Evolutionary conservation across 2,797 vertebrate species (phyloP), one percentile per base, ranked within the genome.

Genomic region (Tokudaia tokunoshimensis): DNA sequence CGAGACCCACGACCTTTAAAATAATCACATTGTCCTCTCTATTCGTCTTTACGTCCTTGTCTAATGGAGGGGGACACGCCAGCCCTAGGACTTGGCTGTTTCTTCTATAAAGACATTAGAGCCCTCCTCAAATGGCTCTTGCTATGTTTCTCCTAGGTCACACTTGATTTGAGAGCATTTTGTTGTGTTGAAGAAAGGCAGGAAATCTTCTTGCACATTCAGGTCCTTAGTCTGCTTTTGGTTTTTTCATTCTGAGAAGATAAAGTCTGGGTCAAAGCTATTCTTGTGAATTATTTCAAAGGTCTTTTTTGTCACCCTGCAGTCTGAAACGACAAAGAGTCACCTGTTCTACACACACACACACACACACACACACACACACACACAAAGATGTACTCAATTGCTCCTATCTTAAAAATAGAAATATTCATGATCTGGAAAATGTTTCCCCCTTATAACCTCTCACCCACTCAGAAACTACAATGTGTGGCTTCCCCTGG

Each of bases 1-100:
- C 3, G 3, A 86, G 82, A 91, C 94, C 79, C 2, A 0, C 76
- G 93, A 96, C 94, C 96, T 97, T 87, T 94, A 76, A 81, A 65
- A 95, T 85, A 92, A 96, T 96, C 95, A 67, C 90, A 83, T 94
- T 92, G 91, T 96, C 84, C 94, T 95, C 79, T 78, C 1, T 0
- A 3, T 91, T 67, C n/a, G 37, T 92, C 94, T 96, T 93, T 87
- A 82, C 59, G 75, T 55, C 79, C 52, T 90, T 75, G 90, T 79
- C 2, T 94, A 63, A 92, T 29, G 7, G 80, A 84, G 70, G n/a
- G 63, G 75, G 94, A 88, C 80, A 3, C 19, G 52, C n/a, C 24
- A 13, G 34, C 26, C 44, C 31, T 3, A 6, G 67, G 29, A 29
- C 17, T 0, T 22, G 0, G 52, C 72, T 7, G 26, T 9, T 79